Conservation (phyloP, 2,797 vertebrate genomes). For the Melanotaenia parkinsoni region DNA sequence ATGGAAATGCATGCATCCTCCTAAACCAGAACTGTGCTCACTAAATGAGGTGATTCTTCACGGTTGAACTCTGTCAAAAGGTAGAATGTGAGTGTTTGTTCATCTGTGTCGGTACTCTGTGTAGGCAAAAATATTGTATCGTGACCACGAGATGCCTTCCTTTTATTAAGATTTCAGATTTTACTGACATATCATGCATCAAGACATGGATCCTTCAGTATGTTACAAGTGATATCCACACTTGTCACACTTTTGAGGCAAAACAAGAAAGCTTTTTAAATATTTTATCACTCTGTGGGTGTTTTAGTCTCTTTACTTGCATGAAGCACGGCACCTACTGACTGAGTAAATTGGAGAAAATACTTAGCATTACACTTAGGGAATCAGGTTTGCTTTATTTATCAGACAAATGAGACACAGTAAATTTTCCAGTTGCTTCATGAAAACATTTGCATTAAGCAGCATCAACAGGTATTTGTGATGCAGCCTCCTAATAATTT, state of each 20-base stretch:
- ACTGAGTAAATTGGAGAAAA: constrained; percentile 66
- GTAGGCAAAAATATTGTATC: constrained; percentile 24
- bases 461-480: constrained; percentile 20
- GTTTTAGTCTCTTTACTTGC: constrained; percentile 24
- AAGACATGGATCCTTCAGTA: constrained; percentile 9
- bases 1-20: constrained; percentile 67
- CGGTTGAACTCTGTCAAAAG: constrained; percentile 54
- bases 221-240: constrained; percentile 7
- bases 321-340: constrained; percentile 51
- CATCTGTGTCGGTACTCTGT: constrained; percentile 13
- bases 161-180: constrained; percentile 34
- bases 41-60: constrained; percentile 69
- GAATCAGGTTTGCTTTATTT: constrained; percentile 70
- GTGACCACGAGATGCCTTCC: constrained; percentile 14
- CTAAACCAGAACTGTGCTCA: constrained; percentile 54
- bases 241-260: constrained; percentile 28
- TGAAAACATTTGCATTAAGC: constrained; percentile 57
- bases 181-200: constrained; percentile 33
- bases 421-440: constrained; percentile 38
- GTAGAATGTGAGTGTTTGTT: constrained; percentile 36
- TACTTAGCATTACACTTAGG: constrained; percentile 53
- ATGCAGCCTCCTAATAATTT: constrained; percentile 35
- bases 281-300: constrained; percentile 27
- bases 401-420: constrained; percentile 68
- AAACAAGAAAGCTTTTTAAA: constrained; percentile 31